phyloP scores from a whole-genome alignment of 2,888 invertebrate genomes.

The Xylota sylvarum region DNA sequence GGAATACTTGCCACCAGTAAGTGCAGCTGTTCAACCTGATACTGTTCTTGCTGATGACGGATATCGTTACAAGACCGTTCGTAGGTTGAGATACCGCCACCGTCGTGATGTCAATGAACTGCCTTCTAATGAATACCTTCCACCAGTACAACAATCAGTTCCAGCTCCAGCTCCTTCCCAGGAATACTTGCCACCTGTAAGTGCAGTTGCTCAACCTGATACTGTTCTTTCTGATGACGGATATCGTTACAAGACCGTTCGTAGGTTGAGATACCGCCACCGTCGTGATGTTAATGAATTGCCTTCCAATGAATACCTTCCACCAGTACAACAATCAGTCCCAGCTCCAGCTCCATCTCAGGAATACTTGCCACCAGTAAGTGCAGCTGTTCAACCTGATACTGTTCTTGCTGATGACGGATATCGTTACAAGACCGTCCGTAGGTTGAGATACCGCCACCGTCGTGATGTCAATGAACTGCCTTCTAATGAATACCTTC shows the following conservation, averaged over 20 bases:
- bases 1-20: constrained; percentile 40
- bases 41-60: constrained; percentile 80
- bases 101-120: constrained; percentile 53
- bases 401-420: constrained; percentile 80
- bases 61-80: constrained; percentile 82
- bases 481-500: constrained; percentile 81
- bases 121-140: constrained; percentile 79
- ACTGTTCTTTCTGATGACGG: constrained; percentile 80
- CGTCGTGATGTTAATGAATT: constrained; percentile 82
- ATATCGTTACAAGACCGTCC: constrained; percentile 82
- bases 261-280: constrained; percentile 79
- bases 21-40: neutral
- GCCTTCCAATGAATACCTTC: constrained; percentile 79
- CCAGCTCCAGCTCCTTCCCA: constrained; percentile 67
- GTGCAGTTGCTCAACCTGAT: constrained; percentile 59
- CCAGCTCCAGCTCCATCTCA: constrained; percentile 79
- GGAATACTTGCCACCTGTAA: constrained; percentile 66
- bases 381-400: constrained; percentile 63
- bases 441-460: constrained; percentile 51
- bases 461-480: constrained; percentile 79
- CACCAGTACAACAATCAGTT: constrained; percentile 75
- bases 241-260: constrained; percentile 82
- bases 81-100: constrained; percentile 72
- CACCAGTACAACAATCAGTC: constrained; percentile 40
- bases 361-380: constrained; percentile 72